Percentiles rank a stretch among this genome's conserved stretches.
Evolutionary conservation across 2,113 vertebrate species (phyloP).

Genomic region (Pogona vitticeps): DNA sequence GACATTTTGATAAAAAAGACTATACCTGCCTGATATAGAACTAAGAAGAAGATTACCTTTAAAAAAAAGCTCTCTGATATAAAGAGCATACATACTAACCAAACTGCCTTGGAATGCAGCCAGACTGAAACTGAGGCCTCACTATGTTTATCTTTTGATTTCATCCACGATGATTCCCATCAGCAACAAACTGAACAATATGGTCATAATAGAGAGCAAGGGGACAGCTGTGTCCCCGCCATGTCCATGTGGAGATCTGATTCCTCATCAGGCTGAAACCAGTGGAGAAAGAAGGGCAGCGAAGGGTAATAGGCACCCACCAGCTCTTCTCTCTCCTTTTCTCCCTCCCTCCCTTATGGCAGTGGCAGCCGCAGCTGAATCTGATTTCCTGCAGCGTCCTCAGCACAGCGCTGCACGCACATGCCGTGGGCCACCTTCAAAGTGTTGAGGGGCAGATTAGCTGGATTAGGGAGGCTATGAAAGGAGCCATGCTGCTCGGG

Average conservation of each 20-base stretch:
- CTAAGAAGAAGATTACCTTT: too few relatives aligned
- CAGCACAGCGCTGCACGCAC: slow-evolving; percentile 43
- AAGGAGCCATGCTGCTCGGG: slow-evolving; percentile 88
- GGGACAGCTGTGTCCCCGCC: accelerated
- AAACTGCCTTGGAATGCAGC: neutral
- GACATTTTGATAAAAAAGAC: neutral
- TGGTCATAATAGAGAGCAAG: neutral
- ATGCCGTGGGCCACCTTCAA: slow-evolving; percentile 88
- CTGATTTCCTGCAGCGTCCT: slow-evolving; percentile 29
- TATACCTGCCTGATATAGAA: neutral
- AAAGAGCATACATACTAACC: neutral
- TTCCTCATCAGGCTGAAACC: accelerated
- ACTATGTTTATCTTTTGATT: slow-evolving; percentile 17
- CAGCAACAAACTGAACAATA: slow-evolving; percentile 17
- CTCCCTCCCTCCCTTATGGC: slow-evolving; percentile 46
- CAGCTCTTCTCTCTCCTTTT: slow-evolving; percentile 1
- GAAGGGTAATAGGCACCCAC: neutral
- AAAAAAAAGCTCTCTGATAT: neutral
- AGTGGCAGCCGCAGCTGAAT: slow-evolving; percentile 26
- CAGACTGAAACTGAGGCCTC: neutral
- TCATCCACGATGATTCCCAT: slow-evolving; percentile 11
- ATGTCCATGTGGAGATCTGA: neutral
- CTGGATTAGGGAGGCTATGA: slow-evolving; percentile 92
- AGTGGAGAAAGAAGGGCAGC: neutral
- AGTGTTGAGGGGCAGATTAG: slow-evolving; percentile 94